Evolutionary conservation across 2,113 vertebrate genomes (phyloP).

Genomic region (Atractosteus spatula): DNA sequence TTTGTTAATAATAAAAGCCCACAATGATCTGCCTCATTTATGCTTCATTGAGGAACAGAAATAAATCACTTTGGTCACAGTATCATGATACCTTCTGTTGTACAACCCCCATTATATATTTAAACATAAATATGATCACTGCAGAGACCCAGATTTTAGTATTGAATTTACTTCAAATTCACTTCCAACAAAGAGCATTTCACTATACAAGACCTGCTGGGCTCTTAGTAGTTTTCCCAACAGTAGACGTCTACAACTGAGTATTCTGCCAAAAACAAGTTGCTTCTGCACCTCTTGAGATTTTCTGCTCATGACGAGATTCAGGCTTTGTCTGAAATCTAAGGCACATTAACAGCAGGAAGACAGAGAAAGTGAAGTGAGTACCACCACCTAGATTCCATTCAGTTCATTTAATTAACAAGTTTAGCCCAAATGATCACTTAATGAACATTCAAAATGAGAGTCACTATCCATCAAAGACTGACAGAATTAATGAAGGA

Average conservation of each 20-base stretch:
- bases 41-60: too few species aligned
- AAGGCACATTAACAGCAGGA: neutral
- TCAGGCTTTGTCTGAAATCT: neutral
- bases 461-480: conserved; percentile 13
- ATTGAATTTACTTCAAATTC: too few species aligned
- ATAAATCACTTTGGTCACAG: too few species aligned
- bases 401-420: conserved; percentile 7
- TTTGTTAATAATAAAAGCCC: too few species aligned
- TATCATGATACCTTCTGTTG: too few species aligned
- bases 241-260: neutral
- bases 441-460: conserved; percentile 15
- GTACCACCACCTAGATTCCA: neutral
- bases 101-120: too few species aligned
- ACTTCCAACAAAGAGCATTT: too few species aligned
- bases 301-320: neutral
- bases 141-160: too few species aligned
- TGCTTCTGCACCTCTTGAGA: neutral
- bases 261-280: neutral
- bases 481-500: conserved; percentile 15
- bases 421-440: conserved; percentile 1
- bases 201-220: neutral
- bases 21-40: too few species aligned
- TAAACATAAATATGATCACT: too few species aligned
- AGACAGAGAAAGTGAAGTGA: neutral
- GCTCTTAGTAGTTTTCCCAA: neutral